Percentiles rank a stretch among this genome's conserved stretches.
Conservation (phyloP, 2,797 vertebrate species). For the Aplochiton taeniatus region DNA sequence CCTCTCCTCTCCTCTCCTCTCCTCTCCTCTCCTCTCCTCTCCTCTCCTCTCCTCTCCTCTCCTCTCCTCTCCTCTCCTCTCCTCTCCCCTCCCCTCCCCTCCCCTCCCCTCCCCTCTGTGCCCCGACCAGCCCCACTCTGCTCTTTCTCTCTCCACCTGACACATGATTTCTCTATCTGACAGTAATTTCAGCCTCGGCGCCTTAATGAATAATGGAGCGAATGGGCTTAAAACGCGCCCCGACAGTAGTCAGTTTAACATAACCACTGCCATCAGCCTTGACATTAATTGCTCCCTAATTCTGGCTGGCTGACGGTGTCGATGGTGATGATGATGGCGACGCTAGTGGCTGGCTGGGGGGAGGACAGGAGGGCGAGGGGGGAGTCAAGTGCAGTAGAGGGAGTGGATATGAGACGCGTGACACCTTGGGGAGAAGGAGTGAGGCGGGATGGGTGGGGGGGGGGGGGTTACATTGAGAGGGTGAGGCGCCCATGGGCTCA, state of each 20-base stretch:
- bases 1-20: too few species aligned
- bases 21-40: too few species aligned
- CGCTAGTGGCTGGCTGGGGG: slow-evolving; percentile 15
- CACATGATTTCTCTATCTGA: slow-evolving; percentile 68
- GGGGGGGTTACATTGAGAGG: not conserved
- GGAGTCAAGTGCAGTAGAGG: slow-evolving; percentile 40
- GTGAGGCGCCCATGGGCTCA: not conserved
- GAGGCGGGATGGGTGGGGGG: not conserved
- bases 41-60: not conserved
- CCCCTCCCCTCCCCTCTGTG: slow-evolving; percentile 3
- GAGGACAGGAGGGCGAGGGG: not conserved
- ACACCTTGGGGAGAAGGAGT: slow-evolving; percentile 17
- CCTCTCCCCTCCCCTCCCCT: slow-evolving; percentile 2
- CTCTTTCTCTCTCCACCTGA: slow-evolving; percentile 53
- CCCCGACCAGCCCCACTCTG: slow-evolving; percentile 31
- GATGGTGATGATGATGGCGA: slow-evolving; percentile 47
- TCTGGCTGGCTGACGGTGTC: slow-evolving; percentile 46
- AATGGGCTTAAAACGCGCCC: slow-evolving; percentile 60
- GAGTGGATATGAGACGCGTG: slow-evolving; percentile 48
- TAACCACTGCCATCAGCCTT: slow-evolving; percentile 66
- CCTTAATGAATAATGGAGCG: slow-evolving; percentile 73
- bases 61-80: not conserved
- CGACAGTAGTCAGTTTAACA: slow-evolving; percentile 73
- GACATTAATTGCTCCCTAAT: slow-evolving; percentile 73
- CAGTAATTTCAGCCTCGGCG: slow-evolving; percentile 67